Evolutionary conservation across 2,888 invertebrate species (phyloP).

Genomic region (Xanthorhoe spadicearia): DNA sequence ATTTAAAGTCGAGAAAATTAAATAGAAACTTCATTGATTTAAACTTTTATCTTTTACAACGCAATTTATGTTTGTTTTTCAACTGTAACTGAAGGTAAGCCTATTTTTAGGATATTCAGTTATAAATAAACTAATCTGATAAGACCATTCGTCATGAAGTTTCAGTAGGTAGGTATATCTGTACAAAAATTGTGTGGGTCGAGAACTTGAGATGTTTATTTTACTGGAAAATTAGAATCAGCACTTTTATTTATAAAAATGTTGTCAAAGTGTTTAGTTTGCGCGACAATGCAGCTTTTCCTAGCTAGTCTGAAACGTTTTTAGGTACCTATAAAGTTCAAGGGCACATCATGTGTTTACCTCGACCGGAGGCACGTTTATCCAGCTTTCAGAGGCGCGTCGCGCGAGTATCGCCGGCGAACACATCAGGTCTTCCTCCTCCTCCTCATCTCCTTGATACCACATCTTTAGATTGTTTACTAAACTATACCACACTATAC

Average conservation of each 20-base stretch:
- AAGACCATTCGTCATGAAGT: no score
- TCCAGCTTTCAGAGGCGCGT: constrained; percentile 95
- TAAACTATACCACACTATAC: constrained; percentile 34
- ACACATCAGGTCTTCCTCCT: constrained; percentile 94
- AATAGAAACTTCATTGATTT: no score
- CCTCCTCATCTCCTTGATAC: constrained; percentile 91
- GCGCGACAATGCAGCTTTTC: neutral
- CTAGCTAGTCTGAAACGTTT: neutral
- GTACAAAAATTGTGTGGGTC: neutral
- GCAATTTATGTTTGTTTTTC: no score
- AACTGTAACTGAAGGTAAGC: no score
- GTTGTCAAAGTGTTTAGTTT: neutral
- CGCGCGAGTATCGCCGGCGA: constrained; percentile 94
- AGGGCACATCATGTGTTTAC: constrained; percentile 74
- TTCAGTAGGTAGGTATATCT: neutral
- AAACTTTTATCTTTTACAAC: no score
- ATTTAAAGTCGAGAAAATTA: no score
- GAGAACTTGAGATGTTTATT: neutral
- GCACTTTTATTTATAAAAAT: neutral
- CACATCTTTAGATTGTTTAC: constrained; percentile 84
- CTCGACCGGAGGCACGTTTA: constrained; percentile 94
- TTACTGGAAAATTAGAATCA: neutral
- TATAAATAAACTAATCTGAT: no score
- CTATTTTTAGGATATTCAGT: no score
- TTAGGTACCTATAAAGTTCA: constrained; percentile 15